Evolutionary conservation across 2,797 vertebrate genomes (phyloP).

Genomic region (Petrocephalus schoutedeni): DNA sequence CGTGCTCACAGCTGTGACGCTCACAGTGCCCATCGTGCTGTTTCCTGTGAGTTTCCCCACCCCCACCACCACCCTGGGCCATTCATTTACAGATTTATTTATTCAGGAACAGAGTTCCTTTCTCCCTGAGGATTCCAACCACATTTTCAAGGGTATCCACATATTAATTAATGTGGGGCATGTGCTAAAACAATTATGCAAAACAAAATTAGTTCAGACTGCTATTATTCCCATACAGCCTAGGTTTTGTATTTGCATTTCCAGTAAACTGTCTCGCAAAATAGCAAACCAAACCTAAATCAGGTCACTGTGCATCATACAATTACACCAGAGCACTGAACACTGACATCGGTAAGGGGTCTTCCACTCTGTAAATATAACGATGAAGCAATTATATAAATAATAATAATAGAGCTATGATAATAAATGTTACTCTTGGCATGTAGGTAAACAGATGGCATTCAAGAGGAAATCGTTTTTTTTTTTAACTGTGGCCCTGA

Average conservation of each 20-base stretch:
- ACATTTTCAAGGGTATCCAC: background rate
- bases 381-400: background rate
- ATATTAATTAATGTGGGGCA: background rate
- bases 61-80: background rate
- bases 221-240: background rate
- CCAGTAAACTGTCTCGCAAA: background rate
- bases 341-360: background rate
- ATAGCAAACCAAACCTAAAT: background rate
- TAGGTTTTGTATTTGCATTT: background rate
- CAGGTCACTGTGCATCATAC: background rate
- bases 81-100: background rate
- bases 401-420: background rate
- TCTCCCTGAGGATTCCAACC: background rate
- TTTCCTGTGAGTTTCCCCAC: conserved; percentile 77
- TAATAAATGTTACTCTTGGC: background rate
- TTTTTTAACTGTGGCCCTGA: background rate
- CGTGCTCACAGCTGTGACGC: conserved; percentile 87
- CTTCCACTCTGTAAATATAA: background rate
- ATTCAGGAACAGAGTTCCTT: background rate
- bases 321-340: background rate
- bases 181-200: background rate
- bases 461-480: background rate
- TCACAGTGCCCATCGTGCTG: conserved; percentile 93
- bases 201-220: background rate
- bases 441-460: background rate